These are phyloP conservation scores for Ameiurus melas DNA, from an alignment of 2,113 vertebrate genomes.

Conservation along the genomic window DNA sequence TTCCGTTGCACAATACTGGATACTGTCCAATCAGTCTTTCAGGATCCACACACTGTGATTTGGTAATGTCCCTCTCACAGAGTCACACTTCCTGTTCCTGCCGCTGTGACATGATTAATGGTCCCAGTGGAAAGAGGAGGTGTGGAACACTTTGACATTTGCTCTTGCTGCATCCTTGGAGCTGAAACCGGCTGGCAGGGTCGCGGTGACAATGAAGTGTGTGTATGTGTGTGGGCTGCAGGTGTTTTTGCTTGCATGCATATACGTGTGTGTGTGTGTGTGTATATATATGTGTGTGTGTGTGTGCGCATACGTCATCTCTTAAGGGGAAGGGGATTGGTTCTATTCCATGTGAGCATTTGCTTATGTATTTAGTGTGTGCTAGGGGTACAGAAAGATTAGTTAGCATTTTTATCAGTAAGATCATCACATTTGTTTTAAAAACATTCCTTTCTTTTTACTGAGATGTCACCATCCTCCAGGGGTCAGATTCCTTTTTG, in stretches of 20 bases:
- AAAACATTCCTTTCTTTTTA: background rate
- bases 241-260: background rate
- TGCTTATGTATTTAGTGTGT: background rate
- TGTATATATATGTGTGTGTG: too few species aligned
- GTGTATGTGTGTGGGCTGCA: conserved; percentile 40
- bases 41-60: conserved; percentile 30
- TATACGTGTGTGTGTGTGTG: background rate
- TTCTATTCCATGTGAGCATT: background rate
- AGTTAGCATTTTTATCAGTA: background rate
- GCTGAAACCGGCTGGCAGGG: conserved; percentile 37
- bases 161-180: conserved; percentile 30
- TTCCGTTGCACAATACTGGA: background rate
- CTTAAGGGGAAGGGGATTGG: background rate
- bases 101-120: conserved; percentile 50
- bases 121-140: conserved; percentile 35
- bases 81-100: conserved; percentile 42
- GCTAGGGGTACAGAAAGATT: background rate
- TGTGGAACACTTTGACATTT: conserved; percentile 49
- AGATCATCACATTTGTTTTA: background rate
- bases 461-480: background rate
- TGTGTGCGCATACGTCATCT: background rate
- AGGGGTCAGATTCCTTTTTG: background rate
- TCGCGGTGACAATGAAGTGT: conserved; percentile 26
- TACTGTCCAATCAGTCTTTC: background rate
- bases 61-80: conserved; percentile 29